Conservation (phyloP, 2,113 vertebrate species). For the Geococcyx californianus region DNA sequence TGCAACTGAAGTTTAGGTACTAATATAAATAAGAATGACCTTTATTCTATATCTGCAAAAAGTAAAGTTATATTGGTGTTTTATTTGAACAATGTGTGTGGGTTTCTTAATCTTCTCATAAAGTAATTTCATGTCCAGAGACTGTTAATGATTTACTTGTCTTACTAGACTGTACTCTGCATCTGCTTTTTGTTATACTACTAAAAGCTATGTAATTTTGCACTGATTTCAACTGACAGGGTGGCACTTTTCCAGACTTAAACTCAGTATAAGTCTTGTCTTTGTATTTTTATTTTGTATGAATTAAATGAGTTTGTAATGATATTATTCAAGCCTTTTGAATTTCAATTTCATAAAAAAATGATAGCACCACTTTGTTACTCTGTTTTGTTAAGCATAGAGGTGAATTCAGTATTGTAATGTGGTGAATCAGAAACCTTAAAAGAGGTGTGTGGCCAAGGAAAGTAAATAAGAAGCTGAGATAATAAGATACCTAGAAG, state of each 20-base stretch:
- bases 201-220: not conserved
- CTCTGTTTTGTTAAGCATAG: not conserved
- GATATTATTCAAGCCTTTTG: not conserved
- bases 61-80: not conserved
- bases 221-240: not conserved
- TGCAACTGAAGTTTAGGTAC: not conserved
- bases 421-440: not conserved
- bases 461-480: slow-evolving; percentile 51
- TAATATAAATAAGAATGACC: not conserved
- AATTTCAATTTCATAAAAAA: not conserved
- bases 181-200: not conserved
- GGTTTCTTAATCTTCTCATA: not conserved
- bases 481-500: not conserved
- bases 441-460: not conserved
- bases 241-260: not conserved
- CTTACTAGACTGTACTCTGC: not conserved
- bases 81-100: not conserved
- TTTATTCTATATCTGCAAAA: not conserved
- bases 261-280: not conserved
- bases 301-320: not conserved
- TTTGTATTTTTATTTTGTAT: not conserved
- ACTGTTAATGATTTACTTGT: not conserved
- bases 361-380: not conserved
- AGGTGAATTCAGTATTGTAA: not conserved
- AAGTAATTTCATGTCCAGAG: not conserved